Evolutionary conservation across 2,888 invertebrate species (phyloP), one percentile per base, ranked within the genome.

Genomic region (Trichogramma dendrolimi): DNA sequence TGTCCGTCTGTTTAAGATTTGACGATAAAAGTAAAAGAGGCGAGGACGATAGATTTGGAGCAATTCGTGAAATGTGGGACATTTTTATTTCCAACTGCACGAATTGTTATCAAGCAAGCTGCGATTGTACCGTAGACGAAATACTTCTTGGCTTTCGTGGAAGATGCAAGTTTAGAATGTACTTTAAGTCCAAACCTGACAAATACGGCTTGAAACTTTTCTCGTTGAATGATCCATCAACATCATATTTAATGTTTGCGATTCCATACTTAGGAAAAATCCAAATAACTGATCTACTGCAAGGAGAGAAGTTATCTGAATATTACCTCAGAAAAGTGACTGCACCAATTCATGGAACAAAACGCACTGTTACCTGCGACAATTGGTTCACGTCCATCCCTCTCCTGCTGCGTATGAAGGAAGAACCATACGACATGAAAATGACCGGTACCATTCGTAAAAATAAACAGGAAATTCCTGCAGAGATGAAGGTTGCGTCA

Each of bases 181-280:
- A 71, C 57, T 70, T 73, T 6, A 70, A 71, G 60, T 67, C 68
- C n/a, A 75, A 76, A 62, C 71, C 73, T 5, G 71, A 73, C 47
- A 73, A 73, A 63, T 76, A 76, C 67, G 77, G 74, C 5, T 61
- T 76, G 11, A 78, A 79, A 68, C 69, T 79, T 8, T 58, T 71
- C 54, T 70, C 71, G 65, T 56, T 75, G 55, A 73, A 73, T 49
- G 76, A 78, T 67, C 71, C 72, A 56, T 63, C 59, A n/a, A 75
- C 75, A 46, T 69, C 63, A 38, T 75, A 77, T 63, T 70, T 78
- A 43, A 48, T 54, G 10, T 11, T 48, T 42, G 46, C n/a, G n/a
- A 52, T 52, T 38, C 58, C 58, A 11, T 44, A 52, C 47, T 46
- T 58, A 40, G 58, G 58, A n/a, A 58, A 58, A 58, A 58, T 52